Evolutionary conservation across 2,888 invertebrate genomes (phyloP).

Genomic region (Augiades crinisus): DNA sequence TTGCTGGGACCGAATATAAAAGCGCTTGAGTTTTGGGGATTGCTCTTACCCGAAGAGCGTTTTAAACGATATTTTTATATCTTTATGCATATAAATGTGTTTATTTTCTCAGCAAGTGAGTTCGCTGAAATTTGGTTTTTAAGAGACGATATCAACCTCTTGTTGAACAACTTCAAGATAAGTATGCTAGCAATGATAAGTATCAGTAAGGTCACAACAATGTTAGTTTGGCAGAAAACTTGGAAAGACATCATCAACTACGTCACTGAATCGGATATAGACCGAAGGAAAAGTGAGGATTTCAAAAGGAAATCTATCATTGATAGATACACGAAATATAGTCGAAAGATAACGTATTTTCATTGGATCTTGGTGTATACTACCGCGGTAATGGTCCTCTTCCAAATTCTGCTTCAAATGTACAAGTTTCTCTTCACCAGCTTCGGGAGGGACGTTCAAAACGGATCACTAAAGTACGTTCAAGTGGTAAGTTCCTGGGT

Average conservation of each 20-base stretch:
- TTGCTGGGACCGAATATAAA: slow-evolving; percentile 60
- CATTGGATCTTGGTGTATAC: slow-evolving; percentile 59
- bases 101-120: slow-evolving; percentile 55
- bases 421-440: too few species aligned
- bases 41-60: slow-evolving; percentile 49
- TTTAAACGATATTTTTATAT: slow-evolving; percentile 44
- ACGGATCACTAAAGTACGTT: slow-evolving; percentile 52
- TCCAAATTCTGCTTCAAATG: too few species aligned
- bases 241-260: slow-evolving; percentile 59
- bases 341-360: slow-evolving; percentile 52
- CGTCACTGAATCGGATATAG: slow-evolving; percentile 50
- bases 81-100: slow-evolving; percentile 47
- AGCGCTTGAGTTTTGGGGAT: slow-evolving; percentile 59
- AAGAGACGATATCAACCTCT: slow-evolving; percentile 48
- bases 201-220: slow-evolving; percentile 51
- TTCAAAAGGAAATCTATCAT: slow-evolving; percentile 41
- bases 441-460: too few species aligned
- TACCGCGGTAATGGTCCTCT: slow-evolving; percentile 52
- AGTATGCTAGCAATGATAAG: slow-evolving; percentile 59
- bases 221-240: slow-evolving; percentile 52
- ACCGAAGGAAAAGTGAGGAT: slow-evolving; percentile 43
- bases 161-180: slow-evolving; percentile 60
- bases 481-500: slow-evolving; percentile 65
- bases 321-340: slow-evolving; percentile 46
- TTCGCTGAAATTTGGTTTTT: slow-evolving; percentile 59